Conservation (phyloP, 2,113 vertebrate genomes). For the Brachionichthys hirsutus region DNA sequence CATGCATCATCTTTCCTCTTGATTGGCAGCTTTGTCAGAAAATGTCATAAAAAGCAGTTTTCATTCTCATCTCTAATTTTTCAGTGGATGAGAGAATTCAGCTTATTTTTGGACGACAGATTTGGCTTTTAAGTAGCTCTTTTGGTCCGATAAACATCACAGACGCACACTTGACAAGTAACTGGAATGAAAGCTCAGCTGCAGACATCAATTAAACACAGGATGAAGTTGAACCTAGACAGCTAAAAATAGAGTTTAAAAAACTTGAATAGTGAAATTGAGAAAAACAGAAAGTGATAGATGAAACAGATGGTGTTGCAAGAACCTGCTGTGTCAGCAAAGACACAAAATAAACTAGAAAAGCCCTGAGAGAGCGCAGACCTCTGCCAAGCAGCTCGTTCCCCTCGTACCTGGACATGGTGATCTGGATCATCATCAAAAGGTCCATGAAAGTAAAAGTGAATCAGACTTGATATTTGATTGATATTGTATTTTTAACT, state of each 20-base stretch:
- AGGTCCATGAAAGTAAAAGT: no score
- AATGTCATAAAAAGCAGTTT: conserved; percentile 37
- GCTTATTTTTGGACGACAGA: conserved; percentile 63
- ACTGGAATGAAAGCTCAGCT: conserved; percentile 35
- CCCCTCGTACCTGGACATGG: no score
- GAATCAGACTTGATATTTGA: no score
- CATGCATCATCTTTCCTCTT: background rate
- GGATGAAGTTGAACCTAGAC: conserved; percentile 15
- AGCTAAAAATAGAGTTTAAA: conserved; percentile 16
- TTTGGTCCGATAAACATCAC: conserved; percentile 57
- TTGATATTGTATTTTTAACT: no score
- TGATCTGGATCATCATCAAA: no score
- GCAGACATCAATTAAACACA: conserved; percentile 27
- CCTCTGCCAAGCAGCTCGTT: no score
- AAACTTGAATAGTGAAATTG: conserved; percentile 3
- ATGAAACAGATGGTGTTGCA: conserved; percentile 3
- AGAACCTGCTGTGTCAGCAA: conserved; percentile 19
- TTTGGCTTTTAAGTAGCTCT: conserved; percentile 60
- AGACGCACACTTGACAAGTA: conserved; percentile 41
- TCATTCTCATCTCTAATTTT: conserved; percentile 30
- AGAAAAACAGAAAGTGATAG: background rate
- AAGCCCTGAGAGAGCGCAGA: no score
- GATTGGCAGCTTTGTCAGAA: conserved; percentile 33
- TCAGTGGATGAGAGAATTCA: conserved; percentile 34
- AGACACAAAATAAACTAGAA: background rate